A percentile compares a stretch with the other conserved stretches of the same genome.
Conservation (phyloP, 2,888 invertebrate species). For the Xestia c-nigrum region DNA sequence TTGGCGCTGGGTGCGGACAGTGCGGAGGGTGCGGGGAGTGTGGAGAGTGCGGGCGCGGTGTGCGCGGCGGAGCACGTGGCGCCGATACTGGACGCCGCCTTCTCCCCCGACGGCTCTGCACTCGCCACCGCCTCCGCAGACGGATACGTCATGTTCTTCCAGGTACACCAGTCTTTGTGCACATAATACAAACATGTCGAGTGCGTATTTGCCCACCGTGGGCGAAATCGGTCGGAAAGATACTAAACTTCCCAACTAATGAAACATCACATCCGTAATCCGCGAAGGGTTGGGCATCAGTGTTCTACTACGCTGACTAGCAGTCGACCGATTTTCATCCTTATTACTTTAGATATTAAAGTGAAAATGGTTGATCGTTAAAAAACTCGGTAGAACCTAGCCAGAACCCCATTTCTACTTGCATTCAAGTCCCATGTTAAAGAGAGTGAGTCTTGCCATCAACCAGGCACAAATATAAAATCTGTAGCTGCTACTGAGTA, state of each 20-base stretch:
- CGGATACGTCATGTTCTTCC: constrained; percentile 98
- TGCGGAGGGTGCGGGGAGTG: constrained; percentile 72
- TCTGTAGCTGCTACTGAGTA: not conserved
- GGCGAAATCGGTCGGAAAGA: too few relatives aligned
- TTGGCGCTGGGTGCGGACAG: constrained; percentile 42
- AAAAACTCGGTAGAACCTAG: not conserved
- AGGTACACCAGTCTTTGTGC: constrained; percentile 84
- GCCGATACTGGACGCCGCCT: constrained; percentile 94
- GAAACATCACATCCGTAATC: not conserved
- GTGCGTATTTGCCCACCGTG: too few relatives aligned
- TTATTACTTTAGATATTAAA: too few relatives aligned
- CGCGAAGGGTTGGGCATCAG: too few relatives aligned
- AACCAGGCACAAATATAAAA: not conserved
- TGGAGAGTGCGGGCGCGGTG: constrained; percentile 67
- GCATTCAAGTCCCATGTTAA: not conserved
- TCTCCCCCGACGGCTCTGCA: constrained; percentile 98
- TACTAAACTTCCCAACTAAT: too few relatives aligned
- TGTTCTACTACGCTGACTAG: too few relatives aligned
- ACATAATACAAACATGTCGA: too few relatives aligned
- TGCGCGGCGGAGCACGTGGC: constrained; percentile 77
- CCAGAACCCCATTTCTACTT: not conserved
- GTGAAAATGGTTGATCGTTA: too few relatives aligned
- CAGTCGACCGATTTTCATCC: too few relatives aligned
- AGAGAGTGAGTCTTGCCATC: not conserved
- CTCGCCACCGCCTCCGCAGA: constrained; percentile 97